A percentile compares a stretch with the other conserved stretches of the same genome.
Conservation (phyloP, 2,797 vertebrate genomes). For the Lateolabrax maculatus region DNA sequence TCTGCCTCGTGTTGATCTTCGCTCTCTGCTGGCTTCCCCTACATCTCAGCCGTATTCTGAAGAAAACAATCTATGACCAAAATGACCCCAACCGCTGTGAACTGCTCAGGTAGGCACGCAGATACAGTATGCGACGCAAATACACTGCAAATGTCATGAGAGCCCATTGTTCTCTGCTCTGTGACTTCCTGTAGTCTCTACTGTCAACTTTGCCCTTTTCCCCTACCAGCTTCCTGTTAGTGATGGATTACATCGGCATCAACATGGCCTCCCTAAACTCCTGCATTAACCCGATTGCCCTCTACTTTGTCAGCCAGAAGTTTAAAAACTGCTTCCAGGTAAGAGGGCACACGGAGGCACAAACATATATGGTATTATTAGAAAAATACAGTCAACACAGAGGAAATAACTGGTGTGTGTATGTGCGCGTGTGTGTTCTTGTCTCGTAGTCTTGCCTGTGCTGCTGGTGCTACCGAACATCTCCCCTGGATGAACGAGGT, state of each 20-base stretch:
- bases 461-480: conserved; percentile 90
- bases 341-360: conserved; percentile 33
- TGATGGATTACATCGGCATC: conserved; percentile 94
- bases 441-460: conserved; percentile 88
- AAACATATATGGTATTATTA: not conserved
- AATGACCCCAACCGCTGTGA: conserved; percentile 90
- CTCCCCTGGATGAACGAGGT: conserved; percentile 86
- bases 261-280: conserved; percentile 95
- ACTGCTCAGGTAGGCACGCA: conserved; percentile 87
- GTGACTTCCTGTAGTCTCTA: conserved; percentile 56
- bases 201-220: conserved; percentile 43
- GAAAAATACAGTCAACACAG: not conserved
- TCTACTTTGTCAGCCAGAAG: conserved; percentile 93
- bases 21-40: conserved; percentile 94
- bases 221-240: conserved; percentile 89
- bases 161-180: conserved; percentile 69
- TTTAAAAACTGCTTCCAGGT: conserved; percentile 96
- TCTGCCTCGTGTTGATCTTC: conserved; percentile 93
- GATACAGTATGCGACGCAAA: not conserved
- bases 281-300: conserved; percentile 93
- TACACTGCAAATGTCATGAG: not conserved
- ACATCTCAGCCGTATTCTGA: conserved; percentile 92
- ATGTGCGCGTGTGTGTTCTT: conserved; percentile 18
- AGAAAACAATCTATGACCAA: conserved; percentile 90
- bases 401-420: not conserved